Evolutionary conservation across 2,113 vertebrate genomes (phyloP), one percentile per base, ranked within the genome.

Genomic region (Lichenostomus cassidix): DNA sequence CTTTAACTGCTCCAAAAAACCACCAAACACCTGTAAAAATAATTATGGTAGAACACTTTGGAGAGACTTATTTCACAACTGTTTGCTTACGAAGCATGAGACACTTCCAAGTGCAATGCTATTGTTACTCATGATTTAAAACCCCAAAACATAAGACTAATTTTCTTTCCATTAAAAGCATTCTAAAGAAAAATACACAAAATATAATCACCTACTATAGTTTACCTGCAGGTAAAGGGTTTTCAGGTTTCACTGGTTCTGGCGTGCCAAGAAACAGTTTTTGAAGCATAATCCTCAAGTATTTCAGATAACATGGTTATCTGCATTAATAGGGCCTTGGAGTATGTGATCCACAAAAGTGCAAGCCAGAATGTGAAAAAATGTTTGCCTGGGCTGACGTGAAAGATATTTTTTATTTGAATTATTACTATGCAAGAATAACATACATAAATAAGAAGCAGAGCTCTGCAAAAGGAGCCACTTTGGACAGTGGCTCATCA

Each of bases 401-500:
- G 24, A 23, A 49, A 59, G 2, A 23, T 3, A 9, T 0, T 39
- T 35, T 89, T 37, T 17, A 46, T 64, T 4, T 28, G 3, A 37
- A 23, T 23, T 49, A 50, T 18, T n/a, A 20, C 9, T 63, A 15
- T 0, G 0, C 6, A 23, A 41, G 11, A 52, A n/a, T 5, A 39
- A 53, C 0, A 1, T 2, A 44, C 7, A 3, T 2, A 9, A 29
- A 33, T 3, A 35, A 29, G 9, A 44, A 41, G 14, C 31, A 33
- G 20, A 44, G 46, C 31, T 46, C 37, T 63, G 74, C 39, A 8
- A 55, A 31, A n/a, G 12, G 1, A 65, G 22, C 5, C 11, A 28
- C 31, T 24, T n/a, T 19, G 4, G 25, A 9, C 0, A 35, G 53
- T 0, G 29, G 23, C 31, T 46, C 5, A 5, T 10, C 35, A 7